phyloP scores from a whole-genome alignment of 30 jellyfish, hydroid and myxozoan genomes.

The Sanderia malayensis region DNA sequence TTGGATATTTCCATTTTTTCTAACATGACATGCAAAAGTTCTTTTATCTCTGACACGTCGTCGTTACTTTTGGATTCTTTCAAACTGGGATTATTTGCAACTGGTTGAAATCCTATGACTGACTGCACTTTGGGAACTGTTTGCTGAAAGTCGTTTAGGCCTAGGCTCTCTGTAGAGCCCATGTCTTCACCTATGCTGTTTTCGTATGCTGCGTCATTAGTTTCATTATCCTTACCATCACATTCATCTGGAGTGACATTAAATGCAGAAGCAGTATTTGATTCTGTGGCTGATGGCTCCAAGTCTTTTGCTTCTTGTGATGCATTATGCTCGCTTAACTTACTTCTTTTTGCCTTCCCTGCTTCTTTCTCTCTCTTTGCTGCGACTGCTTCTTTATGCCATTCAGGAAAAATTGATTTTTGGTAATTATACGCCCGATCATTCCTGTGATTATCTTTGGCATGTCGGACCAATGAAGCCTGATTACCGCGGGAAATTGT shows the following conservation, averaged over 20 bases:
- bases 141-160: background rate
- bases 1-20: conserved; percentile 30
- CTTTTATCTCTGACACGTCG: conserved; percentile 6
- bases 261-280: background rate
- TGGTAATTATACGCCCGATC: background rate
- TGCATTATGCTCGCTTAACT: background rate
- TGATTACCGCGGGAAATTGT: conserved; percentile 29
- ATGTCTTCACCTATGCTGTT: background rate
- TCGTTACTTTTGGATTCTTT: background rate
- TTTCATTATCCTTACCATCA: background rate
- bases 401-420: conserved; percentile 7
- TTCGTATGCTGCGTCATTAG: background rate
- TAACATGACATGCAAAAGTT: background rate
- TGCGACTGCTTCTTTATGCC: conserved; percentile 26
- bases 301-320: background rate
- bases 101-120: background rate
- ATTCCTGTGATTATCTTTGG: conserved; percentile 22
- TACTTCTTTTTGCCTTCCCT: conserved; percentile 6
- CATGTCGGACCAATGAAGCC: conserved; percentile 27
- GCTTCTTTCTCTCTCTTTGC: conserved; percentile 11
- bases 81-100: background rate
- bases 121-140: conserved; percentile 14
- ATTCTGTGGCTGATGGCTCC: conserved; percentile 25
- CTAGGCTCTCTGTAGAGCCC: conserved; percentile 3
- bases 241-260: background rate